Percentiles rank a stretch among this genome's conserved stretches.
Evolutionary conservation across 2,888 invertebrate species (phyloP).

Genomic region (Notodonta dromedarius): DNA sequence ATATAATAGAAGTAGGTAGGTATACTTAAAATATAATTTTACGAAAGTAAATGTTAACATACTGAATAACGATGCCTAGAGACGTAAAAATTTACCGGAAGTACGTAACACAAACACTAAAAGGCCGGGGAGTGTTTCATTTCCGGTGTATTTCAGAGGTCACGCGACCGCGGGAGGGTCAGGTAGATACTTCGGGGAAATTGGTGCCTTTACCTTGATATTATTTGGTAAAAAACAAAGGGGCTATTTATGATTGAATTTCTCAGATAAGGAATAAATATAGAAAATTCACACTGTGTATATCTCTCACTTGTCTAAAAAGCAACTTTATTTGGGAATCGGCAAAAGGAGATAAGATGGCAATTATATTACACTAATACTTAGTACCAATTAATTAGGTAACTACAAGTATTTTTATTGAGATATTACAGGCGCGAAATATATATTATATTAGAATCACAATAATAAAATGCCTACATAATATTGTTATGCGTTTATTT

Average conservation of each 20-base stretch:
- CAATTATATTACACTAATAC: too few relatives aligned
- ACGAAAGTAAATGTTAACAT: conserved; percentile 4
- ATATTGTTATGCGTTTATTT: too few relatives aligned
- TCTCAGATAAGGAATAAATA: not conserved
- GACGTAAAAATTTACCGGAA: conserved; percentile 40
- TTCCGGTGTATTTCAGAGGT: conserved; percentile 56
- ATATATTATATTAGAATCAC: too few relatives aligned
- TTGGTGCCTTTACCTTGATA: conserved; percentile 17
- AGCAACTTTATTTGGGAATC: too few relatives aligned
- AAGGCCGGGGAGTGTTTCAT: conserved; percentile 61
- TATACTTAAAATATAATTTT: too few relatives aligned
- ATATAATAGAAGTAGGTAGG: too few relatives aligned
- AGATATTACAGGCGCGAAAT: too few relatives aligned
- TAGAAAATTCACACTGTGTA: not conserved
- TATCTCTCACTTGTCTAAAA: too few relatives aligned
- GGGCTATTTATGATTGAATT: not conserved
- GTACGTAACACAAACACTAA: conserved; percentile 54
- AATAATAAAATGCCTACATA: too few relatives aligned
- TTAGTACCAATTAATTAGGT: too few relatives aligned
- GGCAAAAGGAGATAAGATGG: too few relatives aligned
- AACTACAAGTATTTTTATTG: too few relatives aligned
- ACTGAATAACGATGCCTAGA: conserved; percentile 10
- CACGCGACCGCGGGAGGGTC: conserved; percentile 44
- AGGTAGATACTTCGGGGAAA: conserved; percentile 24
- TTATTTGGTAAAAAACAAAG: not conserved